Conservation (phyloP, 2,113 vertebrate species). For the Siphamia tubifer region DNA sequence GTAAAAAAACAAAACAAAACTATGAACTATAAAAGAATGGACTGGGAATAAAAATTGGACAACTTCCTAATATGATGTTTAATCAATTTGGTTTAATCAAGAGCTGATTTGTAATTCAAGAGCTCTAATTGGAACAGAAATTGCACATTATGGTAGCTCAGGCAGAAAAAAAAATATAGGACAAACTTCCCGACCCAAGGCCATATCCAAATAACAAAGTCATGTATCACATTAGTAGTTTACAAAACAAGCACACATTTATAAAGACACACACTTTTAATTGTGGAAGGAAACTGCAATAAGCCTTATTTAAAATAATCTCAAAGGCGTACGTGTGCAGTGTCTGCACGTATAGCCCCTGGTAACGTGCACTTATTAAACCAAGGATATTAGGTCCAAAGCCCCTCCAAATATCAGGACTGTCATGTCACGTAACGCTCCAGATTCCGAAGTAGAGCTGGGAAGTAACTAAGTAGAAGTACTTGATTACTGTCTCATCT, state of each 20-base stretch:
- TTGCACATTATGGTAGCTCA: conserved; percentile 25
- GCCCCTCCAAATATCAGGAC: neutral
- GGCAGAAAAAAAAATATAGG: conserved; percentile 45
- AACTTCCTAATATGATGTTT: conserved; percentile 62
- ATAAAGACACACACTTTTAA: neutral
- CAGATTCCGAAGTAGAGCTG: no score
- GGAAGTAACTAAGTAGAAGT: no score
- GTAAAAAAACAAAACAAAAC: conserved; percentile 4
- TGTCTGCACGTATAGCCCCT: neutral
- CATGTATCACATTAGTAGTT: conserved; percentile 30
- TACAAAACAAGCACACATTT: conserved; percentile 20
- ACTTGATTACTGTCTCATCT: no score
- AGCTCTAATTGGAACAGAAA: conserved; percentile 58
- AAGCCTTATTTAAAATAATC: neutral
- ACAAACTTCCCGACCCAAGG: conserved; percentile 29
- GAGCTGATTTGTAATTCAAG: conserved; percentile 60
- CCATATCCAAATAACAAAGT: conserved; percentile 29
- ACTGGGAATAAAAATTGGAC: conserved; percentile 23
- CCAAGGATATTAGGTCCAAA: conserved; percentile 5
- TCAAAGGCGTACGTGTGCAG: neutral
- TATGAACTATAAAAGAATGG: conserved; percentile 13
- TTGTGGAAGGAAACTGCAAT: neutral
- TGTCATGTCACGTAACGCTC: neutral
- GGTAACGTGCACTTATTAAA: neutral
- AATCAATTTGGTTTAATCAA: conserved; percentile 70